These are phyloP conservation scores for Parotocinclus haroldoi DNA, from an alignment of 2,797 vertebrate species.

Conservation along the genomic window DNA sequence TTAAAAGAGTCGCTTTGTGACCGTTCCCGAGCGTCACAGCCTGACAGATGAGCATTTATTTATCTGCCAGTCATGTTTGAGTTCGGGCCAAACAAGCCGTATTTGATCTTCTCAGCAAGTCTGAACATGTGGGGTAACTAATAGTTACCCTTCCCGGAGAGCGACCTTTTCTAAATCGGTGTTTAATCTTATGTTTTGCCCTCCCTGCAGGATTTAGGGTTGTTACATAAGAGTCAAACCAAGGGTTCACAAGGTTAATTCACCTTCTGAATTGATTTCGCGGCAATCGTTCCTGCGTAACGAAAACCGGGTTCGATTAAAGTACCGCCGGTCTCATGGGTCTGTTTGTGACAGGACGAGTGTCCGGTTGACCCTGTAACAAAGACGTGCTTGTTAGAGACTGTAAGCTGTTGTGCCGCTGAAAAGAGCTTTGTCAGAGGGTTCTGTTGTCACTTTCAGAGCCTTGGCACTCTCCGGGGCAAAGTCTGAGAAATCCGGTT, in stretches of 20 bases:
- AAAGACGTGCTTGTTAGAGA: constrained; percentile 44
- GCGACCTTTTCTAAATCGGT: too few relatives aligned
- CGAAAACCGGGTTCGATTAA: too few relatives aligned
- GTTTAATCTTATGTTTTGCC: too few relatives aligned
- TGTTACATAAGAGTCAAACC: too few relatives aligned
- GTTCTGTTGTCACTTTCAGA: constrained; percentile 18
- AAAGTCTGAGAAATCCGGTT: constrained; percentile 30
- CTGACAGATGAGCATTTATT: too few relatives aligned
- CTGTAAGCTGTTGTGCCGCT: constrained; percentile 7
- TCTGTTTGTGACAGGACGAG: too few relatives aligned
- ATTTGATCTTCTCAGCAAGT: constrained; percentile 31
- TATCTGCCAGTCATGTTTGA: too few relatives aligned
- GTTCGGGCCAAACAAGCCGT: not conserved
- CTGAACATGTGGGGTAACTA: constrained; percentile 24
- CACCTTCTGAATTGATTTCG: too few relatives aligned
- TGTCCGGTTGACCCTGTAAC: constrained; percentile 1
- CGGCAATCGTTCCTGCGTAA: too few relatives aligned
- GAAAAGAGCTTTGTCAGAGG: constrained; percentile 37
- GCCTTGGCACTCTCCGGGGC: not conserved
- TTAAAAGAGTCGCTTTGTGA: not conserved
- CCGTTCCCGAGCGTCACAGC: not conserved
- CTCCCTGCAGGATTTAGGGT: too few relatives aligned
- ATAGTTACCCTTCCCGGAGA: not conserved
- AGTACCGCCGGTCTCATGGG: too few relatives aligned
- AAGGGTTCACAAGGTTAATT: too few relatives aligned